A percentile compares a stretch with the other conserved stretches of the same genome.
Evolutionary conservation across 2,888 invertebrate genomes (phyloP).

Genomic region (Lypha dubia): DNA sequence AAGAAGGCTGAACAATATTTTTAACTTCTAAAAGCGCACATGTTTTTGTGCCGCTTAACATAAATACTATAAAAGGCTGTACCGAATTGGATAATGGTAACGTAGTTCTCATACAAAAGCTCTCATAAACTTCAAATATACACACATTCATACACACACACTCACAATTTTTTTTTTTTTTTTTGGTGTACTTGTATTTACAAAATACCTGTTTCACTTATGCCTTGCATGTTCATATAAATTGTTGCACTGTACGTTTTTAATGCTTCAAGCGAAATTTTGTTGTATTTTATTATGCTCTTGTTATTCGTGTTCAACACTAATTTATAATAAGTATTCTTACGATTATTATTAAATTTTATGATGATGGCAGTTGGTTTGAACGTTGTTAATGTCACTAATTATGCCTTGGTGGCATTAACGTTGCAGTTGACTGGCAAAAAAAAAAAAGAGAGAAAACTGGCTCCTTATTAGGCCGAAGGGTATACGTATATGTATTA

Average conservation of each 20-base stretch:
- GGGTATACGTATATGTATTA: neutral
- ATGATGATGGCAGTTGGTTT: constrained; percentile 19
- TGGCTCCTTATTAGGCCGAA: neutral
- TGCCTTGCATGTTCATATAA: constrained; percentile 5
- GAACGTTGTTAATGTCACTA: constrained; percentile 2
- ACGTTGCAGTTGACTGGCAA: neutral
- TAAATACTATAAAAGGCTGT: neutral
- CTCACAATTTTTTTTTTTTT: no score
- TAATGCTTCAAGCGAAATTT: neutral
- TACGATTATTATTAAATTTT: constrained; percentile 24
- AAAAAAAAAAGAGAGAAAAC: neutral
- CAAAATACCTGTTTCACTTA: neutral
- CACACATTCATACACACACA: no score
- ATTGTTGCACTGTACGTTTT: neutral
- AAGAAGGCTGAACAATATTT: neutral
- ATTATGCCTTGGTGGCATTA: neutral
- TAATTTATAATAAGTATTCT: constrained; percentile 40
- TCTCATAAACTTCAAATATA: neutral
- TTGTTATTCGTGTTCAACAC: constrained; percentile 42
- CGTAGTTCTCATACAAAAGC: neutral
- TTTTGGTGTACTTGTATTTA: neutral
- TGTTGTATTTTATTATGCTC: constrained; percentile 4
- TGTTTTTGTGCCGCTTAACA: neutral
- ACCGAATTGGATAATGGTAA: neutral
- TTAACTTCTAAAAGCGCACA: neutral